Evolutionary conservation across 2,113 vertebrate genomes (phyloP).

Genomic region (Bambusicola thoracicus): DNA sequence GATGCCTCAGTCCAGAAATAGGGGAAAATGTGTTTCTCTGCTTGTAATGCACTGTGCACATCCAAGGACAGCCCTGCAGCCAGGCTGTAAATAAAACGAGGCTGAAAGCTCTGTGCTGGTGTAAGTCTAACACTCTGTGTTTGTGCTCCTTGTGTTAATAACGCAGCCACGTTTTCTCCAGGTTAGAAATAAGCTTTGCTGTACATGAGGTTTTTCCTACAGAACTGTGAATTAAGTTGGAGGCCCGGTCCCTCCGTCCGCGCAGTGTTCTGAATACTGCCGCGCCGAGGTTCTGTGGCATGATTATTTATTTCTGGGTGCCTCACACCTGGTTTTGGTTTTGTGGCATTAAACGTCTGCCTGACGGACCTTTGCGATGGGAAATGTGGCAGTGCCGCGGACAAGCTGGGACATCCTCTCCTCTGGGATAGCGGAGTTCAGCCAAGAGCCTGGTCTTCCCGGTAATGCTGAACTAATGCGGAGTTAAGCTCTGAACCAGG

Average conservation of each 20-base stretch:
- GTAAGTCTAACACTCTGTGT: background rate
- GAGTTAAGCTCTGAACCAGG: background rate
- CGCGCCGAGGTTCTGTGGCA: background rate
- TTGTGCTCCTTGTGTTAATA: background rate
- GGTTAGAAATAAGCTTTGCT: background rate
- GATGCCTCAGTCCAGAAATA: background rate
- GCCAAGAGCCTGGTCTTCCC: background rate
- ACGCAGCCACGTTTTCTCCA: background rate
- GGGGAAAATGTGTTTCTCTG: background rate
- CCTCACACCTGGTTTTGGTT: background rate
- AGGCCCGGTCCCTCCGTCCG: background rate
- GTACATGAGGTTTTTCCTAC: rapidly evolving
- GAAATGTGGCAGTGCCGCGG: rapidly evolving
- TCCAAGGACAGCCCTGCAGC: background rate
- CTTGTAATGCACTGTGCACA: rapidly evolving
- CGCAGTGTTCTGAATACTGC: background rate
- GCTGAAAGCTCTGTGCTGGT: background rate
- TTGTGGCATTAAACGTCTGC: background rate
- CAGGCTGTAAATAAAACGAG: background rate
- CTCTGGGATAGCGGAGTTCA: background rate
- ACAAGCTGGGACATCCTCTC: background rate
- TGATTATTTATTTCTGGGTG: background rate
- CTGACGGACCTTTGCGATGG: rapidly evolving
- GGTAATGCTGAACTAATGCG: background rate
- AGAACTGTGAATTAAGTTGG: background rate